phyloP scores from a whole-genome alignment of 2,113 vertebrate species.

The Oncorhynchus tshawytscha region DNA sequence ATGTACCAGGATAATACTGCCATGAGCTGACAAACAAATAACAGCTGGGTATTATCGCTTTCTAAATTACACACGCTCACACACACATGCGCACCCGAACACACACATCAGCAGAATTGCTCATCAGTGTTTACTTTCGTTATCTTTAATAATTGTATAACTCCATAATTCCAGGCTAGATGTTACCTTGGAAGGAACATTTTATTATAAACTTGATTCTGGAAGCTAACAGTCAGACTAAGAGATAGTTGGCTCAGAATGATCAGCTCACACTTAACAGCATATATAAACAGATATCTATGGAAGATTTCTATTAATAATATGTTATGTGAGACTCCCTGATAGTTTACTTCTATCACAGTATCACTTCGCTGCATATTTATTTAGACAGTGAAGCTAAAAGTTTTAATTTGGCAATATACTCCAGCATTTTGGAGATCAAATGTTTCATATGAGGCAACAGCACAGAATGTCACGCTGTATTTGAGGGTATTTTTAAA shows the following conservation, averaged over 20 bases:
- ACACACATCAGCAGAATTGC: slow-evolving; percentile 94
- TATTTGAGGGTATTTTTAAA: too few relatives aligned
- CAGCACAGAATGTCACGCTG: too few relatives aligned
- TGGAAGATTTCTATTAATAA: too few relatives aligned
- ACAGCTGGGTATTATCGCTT: slow-evolving; percentile 99
- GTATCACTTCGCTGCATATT: too few relatives aligned
- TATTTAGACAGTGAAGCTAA: too few relatives aligned
- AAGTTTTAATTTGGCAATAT: too few relatives aligned
- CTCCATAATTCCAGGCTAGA: slow-evolving; percentile 90
- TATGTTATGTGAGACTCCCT: background rate
- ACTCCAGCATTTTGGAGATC: too few relatives aligned
- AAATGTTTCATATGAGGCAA: too few relatives aligned
- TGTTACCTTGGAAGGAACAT: slow-evolving; percentile 80
- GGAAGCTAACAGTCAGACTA: slow-evolving; percentile 68
- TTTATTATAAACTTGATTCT: slow-evolving; percentile 85
- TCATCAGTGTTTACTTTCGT: slow-evolving; percentile 98
- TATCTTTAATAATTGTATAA: slow-evolving; percentile 97
- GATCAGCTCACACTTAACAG: slow-evolving; percentile 61
- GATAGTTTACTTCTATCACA: background rate
- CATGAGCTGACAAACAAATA: slow-evolving; percentile 98
- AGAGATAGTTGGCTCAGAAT: slow-evolving; percentile 60
- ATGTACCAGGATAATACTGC: slow-evolving; percentile 95
- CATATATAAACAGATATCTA: slow-evolving; percentile 22
- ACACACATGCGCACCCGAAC: background rate
- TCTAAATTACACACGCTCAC: slow-evolving; percentile 93